Base-by-base conservation (phyloP, 1,140 invertebrate genomes). In the Latrodectus geometricus region DNA sequence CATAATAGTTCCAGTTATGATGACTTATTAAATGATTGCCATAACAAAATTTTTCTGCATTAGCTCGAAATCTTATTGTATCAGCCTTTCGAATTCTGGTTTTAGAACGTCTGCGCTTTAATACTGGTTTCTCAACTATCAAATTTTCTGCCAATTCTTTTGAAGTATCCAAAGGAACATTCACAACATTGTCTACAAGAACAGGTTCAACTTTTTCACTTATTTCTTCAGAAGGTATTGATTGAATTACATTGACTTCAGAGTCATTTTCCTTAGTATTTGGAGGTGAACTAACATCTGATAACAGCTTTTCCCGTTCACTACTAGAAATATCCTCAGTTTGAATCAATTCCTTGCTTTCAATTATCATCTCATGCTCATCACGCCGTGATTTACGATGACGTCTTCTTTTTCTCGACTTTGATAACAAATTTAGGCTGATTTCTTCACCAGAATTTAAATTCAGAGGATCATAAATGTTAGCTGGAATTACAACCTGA, bases 11-110 rank as follows among this genome's bases (percentile, higher is more conserved):
- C 52, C 97, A 93, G 90, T 98, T 98, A 14, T 97, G 97, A 91
- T 98, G 98, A 92, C 99, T 99, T 90, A 96, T 95, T 90, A 97
- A 96, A 91, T 99, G 99, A 92, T 99, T 99, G 68, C 98, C 97
- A 93, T 96, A 98, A 87, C 96, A 95, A 92, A 97, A 99, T 89
- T 93, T 66, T 49, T 81, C 70, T n/a, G 72, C 78, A 75, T 81
- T 87, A n/a, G 54, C 56, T 65, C 70, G 54, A 54, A 50, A 68
- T 56, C 78, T 69, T n/a, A 56, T 20, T 48, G 65, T 61, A 17
- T 70, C 74, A 11, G 23, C 11, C 52, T 68, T 48, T 7, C 15
- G 9, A 50, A 65, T 2, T 50, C 73, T 84, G 20, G 65, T 52
- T 66, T 49, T 75, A 23, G 54, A 8, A 15, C 17, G 17, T 35